Evolutionary conservation across 2,113 vertebrate species (phyloP), one percentile per base, ranked within the genome.

Genomic region (Pholis gunnellus): DNA sequence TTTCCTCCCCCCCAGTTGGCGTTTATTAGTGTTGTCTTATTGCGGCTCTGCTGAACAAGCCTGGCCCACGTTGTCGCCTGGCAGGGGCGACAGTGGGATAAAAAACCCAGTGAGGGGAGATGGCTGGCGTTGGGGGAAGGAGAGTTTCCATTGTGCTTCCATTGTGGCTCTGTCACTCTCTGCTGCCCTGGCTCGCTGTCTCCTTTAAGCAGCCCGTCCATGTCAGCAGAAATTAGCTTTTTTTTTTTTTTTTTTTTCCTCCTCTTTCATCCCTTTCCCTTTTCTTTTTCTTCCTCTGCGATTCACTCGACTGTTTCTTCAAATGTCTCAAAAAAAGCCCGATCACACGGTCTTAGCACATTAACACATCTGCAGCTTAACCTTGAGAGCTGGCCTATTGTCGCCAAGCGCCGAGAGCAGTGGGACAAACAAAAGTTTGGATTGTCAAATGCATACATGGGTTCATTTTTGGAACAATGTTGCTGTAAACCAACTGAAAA

Each of bases 121-220:
- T 81, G 88, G 85, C 79, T 89, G 87, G 67, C 79, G 74, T 75
- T 89, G 71, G 85, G 85, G 83, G 88, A 69, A 79, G 76, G 81
- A 79, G 81, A 60, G 87, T 57, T 83, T 81, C 83, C 79, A 92
- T 92, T 93, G 91, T 94, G 91, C 88, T 86, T 72, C 91, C 89
- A 85, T 93, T 93, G 93, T 93, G 38, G 88, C 81, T 91, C 86
- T 78, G 93, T 95, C 90, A 93, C 91, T 90, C 93, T 93, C 92
- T 86, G 89, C 86, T 91, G 91, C 91, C 85, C 91, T 91, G 87
- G 91, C 94, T 91, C 83, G 66, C 83, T 88, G 87, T 88, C 90
- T 89, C 82, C 81, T 85, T 80, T 85, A 88, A 82, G 79, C 88
- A 88, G 82, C 87, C 76, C 83, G 68, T 87, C 89, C 91, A 80